These are phyloP conservation scores for Acrossocheilus fasciatus DNA, from an alignment of 2,797 vertebrate genomes.

Conservation along the genomic window DNA sequence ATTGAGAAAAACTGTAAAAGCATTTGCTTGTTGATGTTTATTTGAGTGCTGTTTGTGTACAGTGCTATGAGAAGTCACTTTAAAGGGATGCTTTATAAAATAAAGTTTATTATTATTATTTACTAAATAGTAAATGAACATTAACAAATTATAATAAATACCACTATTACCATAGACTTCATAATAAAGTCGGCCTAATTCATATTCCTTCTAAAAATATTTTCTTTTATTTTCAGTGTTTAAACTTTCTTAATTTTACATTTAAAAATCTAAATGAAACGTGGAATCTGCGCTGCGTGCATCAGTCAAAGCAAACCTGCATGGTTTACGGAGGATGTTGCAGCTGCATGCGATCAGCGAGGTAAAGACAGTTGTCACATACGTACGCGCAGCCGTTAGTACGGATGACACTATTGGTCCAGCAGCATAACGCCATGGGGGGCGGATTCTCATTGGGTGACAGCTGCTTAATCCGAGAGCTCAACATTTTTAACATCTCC, in stretches of 20 bases:
- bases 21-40: too few relatives aligned
- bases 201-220: not conserved
- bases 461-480: conserved; percentile 15
- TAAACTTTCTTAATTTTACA: not conserved
- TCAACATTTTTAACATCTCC: conserved; percentile 8
- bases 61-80: not conserved
- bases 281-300: not conserved
- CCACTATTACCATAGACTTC: not conserved
- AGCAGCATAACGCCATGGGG: conserved; percentile 44
- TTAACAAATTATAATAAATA: not conserved
- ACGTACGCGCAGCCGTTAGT: not conserved
- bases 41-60: not conserved
- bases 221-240: too few relatives aligned
- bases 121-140: not conserved
- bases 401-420: conserved; percentile 51
- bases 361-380: not conserved
- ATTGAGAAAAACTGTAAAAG: too few relatives aligned
- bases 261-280: not conserved
- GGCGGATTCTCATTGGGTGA: conserved; percentile 42
- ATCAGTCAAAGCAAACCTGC: not conserved
- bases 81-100: not conserved
- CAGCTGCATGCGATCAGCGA: not conserved
- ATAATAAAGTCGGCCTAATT: not conserved
- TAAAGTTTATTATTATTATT: not conserved
- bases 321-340: not conserved